These are phyloP conservation scores for Magallana gigas DNA, from an alignment of 1,140 invertebrate species.

Conservation along the genomic window DNA sequence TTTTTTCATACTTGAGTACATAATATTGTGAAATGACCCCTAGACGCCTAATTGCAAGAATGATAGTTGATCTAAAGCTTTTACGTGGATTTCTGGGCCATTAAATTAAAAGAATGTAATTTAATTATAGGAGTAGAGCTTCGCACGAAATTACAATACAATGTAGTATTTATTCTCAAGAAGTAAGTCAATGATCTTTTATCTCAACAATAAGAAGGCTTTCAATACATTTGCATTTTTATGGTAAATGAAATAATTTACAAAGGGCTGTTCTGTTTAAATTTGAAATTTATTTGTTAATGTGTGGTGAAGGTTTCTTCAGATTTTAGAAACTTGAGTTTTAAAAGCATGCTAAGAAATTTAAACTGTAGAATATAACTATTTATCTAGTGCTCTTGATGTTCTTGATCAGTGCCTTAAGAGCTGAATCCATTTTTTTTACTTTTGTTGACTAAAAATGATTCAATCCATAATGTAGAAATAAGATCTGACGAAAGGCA, in stretches of 20 bases:
- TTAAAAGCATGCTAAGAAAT: background rate
- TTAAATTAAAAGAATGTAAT: background rate
- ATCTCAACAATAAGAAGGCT: background rate
- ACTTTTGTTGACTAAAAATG: no score
- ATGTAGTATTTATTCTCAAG: background rate
- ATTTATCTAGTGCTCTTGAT: background rate
- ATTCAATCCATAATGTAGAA: no score
- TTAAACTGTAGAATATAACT: slow-evolving; percentile 4
- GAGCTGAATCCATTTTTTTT: no score
- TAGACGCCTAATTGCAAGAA: background rate
- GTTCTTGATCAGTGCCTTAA: no score
- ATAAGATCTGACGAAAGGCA: no score
- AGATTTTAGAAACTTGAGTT: background rate
- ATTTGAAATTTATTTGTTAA: slow-evolving; percentile 11
- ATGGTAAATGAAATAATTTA: slow-evolving; percentile 6
- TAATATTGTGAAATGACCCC: background rate
- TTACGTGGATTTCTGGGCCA: background rate
- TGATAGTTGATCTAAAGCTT: background rate
- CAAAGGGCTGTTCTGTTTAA: background rate
- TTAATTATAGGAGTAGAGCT: background rate
- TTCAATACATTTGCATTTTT: slow-evolving; percentile 18
- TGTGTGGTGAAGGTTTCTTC: background rate
- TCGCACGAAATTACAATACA: background rate
- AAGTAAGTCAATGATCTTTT: slow-evolving; percentile 5
- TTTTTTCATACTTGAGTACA: background rate